Evolutionary conservation across 2,797 vertebrate genomes (phyloP).

Genomic region (Mus caroli): DNA sequence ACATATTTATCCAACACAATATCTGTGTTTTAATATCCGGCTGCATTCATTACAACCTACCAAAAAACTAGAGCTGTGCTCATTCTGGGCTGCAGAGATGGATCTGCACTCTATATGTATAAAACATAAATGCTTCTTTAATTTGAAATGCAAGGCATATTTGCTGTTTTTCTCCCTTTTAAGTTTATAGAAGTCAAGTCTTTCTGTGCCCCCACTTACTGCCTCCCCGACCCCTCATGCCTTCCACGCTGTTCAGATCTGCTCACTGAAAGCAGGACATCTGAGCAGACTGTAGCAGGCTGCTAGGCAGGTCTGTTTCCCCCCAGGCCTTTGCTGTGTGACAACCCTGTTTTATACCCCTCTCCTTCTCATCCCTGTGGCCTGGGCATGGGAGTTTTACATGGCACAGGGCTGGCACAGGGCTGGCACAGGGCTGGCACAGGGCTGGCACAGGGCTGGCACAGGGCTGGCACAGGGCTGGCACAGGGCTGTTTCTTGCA

Average conservation of each 20-base stretch:
- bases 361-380: background rate
- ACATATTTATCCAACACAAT: background rate
- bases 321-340: background rate
- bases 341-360: background rate
- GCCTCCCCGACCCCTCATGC: background rate
- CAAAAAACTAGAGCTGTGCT: background rate
- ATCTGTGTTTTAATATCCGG: conserved; percentile 34
- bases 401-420: background rate
- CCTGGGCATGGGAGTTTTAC: background rate
- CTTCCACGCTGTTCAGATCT: background rate
- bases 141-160: conserved; percentile 36
- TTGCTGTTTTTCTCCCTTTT: conserved; percentile 7
- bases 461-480: background rate
- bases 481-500: background rate
- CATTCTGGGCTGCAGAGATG: background rate
- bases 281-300: background rate
- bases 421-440: too few relatives aligned
- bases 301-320: background rate
- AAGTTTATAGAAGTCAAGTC: background rate
- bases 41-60: background rate
- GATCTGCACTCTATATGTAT: background rate
- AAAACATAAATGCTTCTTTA: background rate
- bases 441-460: background rate
- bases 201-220: background rate
- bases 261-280: conserved; percentile 46